Conservation (phyloP, 2,888 invertebrate species). For the Melieria crassipennis region DNA sequence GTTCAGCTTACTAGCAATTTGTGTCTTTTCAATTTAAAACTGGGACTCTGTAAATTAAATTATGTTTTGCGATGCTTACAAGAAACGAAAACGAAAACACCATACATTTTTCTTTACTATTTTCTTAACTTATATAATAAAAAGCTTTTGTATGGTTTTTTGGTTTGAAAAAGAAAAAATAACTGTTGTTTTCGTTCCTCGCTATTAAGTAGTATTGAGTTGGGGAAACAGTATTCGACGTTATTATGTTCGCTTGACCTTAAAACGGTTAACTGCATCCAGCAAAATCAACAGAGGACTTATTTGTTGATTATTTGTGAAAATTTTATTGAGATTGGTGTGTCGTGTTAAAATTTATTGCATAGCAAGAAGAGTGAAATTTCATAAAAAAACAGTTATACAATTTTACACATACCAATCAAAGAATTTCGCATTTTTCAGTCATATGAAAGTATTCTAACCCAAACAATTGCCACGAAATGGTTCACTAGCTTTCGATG, state of each 20-base stretch:
- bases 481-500: not conserved
- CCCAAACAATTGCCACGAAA: constrained; percentile 3
- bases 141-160: no score
- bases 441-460: constrained; percentile 2
- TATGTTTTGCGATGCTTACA: no score
- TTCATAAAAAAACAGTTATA: not conserved
- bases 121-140: no score
- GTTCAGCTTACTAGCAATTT: no score
- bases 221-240: no score
- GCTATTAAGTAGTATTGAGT: no score
- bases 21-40: no score
- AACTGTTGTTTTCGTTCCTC: no score
- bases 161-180: no score
- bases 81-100: no score
- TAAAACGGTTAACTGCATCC: not conserved
- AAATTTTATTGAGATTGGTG: not conserved
- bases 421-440: not conserved
- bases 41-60: no score
- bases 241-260: not conserved
- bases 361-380: not conserved
- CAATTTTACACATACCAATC: constrained; percentile 16
- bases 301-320: not conserved
- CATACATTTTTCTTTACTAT: no score
- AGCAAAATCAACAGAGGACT: not conserved
- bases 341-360: not conserved